These are phyloP conservation scores for Hypocryptadius cinnamomeus DNA, from an alignment of 2,113 vertebrate genomes.

Conservation along the genomic window DNA sequence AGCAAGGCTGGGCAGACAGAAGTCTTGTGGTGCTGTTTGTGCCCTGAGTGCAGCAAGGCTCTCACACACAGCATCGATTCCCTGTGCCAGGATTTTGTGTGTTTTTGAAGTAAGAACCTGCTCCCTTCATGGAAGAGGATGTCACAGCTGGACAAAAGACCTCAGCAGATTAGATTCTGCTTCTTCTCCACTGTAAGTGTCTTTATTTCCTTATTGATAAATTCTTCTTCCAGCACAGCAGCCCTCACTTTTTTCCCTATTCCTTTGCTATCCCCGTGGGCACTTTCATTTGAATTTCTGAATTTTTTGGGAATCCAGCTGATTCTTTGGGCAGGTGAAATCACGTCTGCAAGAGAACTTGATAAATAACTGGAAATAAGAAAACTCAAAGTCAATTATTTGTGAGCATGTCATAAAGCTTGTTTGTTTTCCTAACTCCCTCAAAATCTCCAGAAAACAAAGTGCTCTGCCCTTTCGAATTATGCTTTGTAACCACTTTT, in stretches of 20 bases:
- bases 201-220: not conserved
- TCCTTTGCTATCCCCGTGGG: not conserved
- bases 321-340: not conserved
- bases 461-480: not conserved
- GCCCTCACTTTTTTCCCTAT: not conserved
- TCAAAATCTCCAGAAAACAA: not conserved
- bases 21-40: not conserved
- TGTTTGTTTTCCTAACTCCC: not conserved
- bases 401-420: not conserved
- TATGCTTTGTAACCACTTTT: not conserved
- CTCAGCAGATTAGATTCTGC: not conserved
- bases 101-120: not conserved
- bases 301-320: not conserved
- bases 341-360: not conserved
- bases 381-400: not conserved
- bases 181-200: not conserved
- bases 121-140: not conserved
- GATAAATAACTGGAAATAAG: not conserved
- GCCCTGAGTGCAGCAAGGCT: not conserved
- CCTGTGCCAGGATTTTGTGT: not conserved
- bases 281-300: not conserved
- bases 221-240: not conserved
- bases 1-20: not conserved
- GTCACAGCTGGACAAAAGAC: not conserved
- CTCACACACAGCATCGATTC: not conserved